A percentile compares a stretch with the other conserved stretches of the same genome.
phyloP scores from a whole-genome alignment of 2,888 invertebrate species.

The Oscheius sp. region DNA sequence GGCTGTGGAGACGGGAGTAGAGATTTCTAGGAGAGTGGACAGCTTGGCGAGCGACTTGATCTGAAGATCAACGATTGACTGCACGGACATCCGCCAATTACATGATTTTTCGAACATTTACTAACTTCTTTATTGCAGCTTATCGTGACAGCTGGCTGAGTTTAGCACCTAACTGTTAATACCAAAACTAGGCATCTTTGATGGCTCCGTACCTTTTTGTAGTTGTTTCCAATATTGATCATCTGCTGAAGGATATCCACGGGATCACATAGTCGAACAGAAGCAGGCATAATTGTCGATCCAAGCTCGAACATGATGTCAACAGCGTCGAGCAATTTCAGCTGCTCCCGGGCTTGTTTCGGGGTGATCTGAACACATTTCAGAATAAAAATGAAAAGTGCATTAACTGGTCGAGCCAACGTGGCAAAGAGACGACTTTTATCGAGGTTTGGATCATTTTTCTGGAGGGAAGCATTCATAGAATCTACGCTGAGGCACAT shows the following conservation, averaged over 20 bases:
- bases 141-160: too few relatives aligned
- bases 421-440: slow-evolving; percentile 46
- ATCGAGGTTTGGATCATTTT: slow-evolving; percentile 45
- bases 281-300: slow-evolving; percentile 51
- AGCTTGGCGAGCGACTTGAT: slow-evolving; percentile 51
- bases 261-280: slow-evolving; percentile 48
- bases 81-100: too few relatives aligned
- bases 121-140: too few relatives aligned
- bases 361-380: slow-evolving; percentile 38
- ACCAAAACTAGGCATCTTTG: background rate
- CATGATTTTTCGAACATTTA: too few relatives aligned
- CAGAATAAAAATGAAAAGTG: background rate
- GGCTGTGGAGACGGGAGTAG: slow-evolving; percentile 55
- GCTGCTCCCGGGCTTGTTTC: slow-evolving; percentile 40
- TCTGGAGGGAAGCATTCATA: slow-evolving; percentile 47
- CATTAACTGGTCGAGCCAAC: slow-evolving; percentile 10
- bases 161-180: background rate
- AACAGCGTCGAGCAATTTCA: slow-evolving; percentile 49
- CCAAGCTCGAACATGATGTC: slow-evolving; percentile 54
- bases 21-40: slow-evolving; percentile 50
- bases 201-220: slow-evolving; percentile 44
- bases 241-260: slow-evolving; percentile 50
- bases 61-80: slow-evolving; percentile 22
- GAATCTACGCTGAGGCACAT: slow-evolving; percentile 48
- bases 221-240: slow-evolving; percentile 49